Evolutionary conservation across 2,888 invertebrate species (phyloP).

Genomic region (Tetragnatha montana): DNA sequence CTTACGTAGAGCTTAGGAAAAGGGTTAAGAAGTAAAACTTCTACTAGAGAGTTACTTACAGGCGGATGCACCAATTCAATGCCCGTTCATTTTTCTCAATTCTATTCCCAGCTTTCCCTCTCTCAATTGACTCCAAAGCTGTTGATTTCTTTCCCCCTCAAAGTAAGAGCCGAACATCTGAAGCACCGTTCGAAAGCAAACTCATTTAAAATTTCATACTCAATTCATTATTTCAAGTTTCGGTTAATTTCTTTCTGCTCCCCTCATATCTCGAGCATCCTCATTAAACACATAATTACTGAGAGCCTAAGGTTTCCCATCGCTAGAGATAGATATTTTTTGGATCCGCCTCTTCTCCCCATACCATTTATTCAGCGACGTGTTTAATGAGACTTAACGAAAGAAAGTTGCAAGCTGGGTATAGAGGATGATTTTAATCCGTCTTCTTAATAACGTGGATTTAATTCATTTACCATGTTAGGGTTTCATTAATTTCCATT

Average conservation of each 20-base stretch:
- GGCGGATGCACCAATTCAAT: too few species aligned
- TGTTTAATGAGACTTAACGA: background rate
- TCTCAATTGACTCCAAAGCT: too few species aligned
- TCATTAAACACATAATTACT: background rate
- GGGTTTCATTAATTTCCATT: background rate
- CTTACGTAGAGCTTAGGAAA: too few species aligned
- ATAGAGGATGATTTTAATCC: background rate
- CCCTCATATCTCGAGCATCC: background rate
- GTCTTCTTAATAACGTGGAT: background rate
- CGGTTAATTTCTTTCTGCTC: background rate
- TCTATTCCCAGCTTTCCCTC: too few species aligned
- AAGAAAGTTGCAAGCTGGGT: background rate
- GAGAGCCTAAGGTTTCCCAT: background rate
- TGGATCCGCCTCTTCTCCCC: background rate
- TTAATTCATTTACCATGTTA: conserved; percentile 1
- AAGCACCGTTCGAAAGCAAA: background rate
- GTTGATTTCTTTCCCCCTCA: too few species aligned
- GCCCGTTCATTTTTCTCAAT: too few species aligned
- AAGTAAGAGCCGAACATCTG: too few species aligned
- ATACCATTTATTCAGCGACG: background rate
- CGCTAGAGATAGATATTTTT: background rate
- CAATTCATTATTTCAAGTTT: background rate
- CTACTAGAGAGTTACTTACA: too few species aligned
- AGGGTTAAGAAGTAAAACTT: too few species aligned
- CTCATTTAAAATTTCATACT: background rate